A percentile compares a stretch with the other conserved stretches of the same genome.
Evolutionary conservation across 1,140 invertebrate genomes (phyloP).

Genomic region (Pomacea maculata): DNA sequence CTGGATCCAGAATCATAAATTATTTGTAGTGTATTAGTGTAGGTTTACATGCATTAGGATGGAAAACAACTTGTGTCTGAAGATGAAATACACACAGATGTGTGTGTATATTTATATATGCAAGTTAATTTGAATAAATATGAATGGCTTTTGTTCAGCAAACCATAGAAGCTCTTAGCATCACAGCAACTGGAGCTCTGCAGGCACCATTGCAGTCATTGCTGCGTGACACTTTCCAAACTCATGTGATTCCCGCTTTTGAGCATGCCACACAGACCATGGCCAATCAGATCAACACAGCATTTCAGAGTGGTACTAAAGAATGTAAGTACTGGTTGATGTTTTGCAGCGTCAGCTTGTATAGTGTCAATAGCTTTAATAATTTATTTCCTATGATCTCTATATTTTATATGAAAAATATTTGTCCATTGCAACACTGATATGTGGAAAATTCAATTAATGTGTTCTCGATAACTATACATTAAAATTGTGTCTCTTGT

Average conservation of each 20-base stretch:
- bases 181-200: conserved; percentile 74
- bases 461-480: too few relatives aligned
- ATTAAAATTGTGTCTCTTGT: too few relatives aligned
- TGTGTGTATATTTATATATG: too few relatives aligned
- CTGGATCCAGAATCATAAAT: too few relatives aligned
- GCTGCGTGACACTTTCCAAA: conserved; percentile 80
- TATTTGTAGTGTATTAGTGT: too few relatives aligned
- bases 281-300: conserved; percentile 87
- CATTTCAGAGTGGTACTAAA: conserved; percentile 84
- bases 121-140: not conserved
- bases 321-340: conserved; percentile 78
- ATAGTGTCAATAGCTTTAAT: not conserved
- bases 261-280: conserved; percentile 85
- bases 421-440: not conserved
- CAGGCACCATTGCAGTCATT: conserved; percentile 75
- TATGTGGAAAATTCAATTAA: too few relatives aligned
- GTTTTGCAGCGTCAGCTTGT: not conserved
- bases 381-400: not conserved
- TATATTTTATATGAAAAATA: not conserved
- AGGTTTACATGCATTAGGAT: too few relatives aligned
- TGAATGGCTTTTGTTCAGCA: conserved; percentile 66
- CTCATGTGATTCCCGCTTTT: conserved; percentile 81
- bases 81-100: too few relatives aligned
- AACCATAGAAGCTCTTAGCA: conserved; percentile 78
- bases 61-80: too few relatives aligned